These are phyloP conservation scores for Clinocottus analis DNA, from an alignment of 2,113 vertebrate genomes.

Conservation along the genomic window DNA sequence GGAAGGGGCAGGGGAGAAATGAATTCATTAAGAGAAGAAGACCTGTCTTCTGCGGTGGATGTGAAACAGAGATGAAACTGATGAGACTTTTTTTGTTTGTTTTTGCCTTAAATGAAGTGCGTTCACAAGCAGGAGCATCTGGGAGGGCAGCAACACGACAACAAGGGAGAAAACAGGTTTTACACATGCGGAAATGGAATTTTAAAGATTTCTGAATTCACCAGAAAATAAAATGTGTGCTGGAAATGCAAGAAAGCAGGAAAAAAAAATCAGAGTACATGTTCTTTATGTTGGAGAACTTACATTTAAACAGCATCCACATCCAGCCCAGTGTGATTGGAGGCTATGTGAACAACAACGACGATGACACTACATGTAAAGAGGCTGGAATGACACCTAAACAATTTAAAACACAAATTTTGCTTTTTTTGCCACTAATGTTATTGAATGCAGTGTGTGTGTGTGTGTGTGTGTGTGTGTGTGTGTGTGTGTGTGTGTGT, in stretches of 20 bases:
- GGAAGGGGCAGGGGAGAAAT: not conserved
- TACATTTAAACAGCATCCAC: not conserved
- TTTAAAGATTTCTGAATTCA: not conserved
- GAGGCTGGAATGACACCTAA: not conserved
- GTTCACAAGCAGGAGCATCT: constrained; percentile 8
- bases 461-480: too few relatives aligned
- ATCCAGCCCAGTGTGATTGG: not conserved
- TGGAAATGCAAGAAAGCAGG: not conserved
- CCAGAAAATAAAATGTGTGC: not conserved
- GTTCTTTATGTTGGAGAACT: not conserved
- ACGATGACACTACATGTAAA: not conserved
- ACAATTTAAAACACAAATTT: too few relatives aligned
- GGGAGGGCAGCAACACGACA: constrained; percentile 21
- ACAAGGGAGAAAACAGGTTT: constrained; percentile 1
- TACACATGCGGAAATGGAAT: not conserved
- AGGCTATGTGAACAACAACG: not conserved
- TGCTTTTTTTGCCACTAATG: not conserved
- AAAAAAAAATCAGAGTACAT: not conserved
- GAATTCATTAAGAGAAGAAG: constrained; percentile 55
- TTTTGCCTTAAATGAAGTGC: constrained; percentile 36
- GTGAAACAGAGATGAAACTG: constrained; percentile 42
- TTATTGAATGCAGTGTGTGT: not conserved
- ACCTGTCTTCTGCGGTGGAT: constrained; percentile 46
- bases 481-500: too few relatives aligned
- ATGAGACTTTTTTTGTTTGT: constrained; percentile 27